A percentile compares a stretch with the other conserved stretches of the same genome.
Evolutionary conservation across 2,797 vertebrate genomes (phyloP).

Genomic region (Hippocampus kuda): DNA sequence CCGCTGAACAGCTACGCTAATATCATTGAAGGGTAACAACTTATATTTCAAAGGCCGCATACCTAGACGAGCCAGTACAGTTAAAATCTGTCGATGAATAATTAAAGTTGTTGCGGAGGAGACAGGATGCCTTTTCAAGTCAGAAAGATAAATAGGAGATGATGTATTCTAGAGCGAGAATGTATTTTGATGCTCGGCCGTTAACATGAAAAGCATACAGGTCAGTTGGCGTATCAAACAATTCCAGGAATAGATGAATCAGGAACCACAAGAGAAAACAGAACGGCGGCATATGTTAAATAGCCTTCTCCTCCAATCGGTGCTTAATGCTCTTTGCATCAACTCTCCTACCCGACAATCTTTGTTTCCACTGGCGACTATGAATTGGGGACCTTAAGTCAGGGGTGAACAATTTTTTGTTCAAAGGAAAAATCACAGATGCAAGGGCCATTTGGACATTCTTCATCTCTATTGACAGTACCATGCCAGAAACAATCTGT

Average conservation of each 20-base stretch:
- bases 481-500: too few species aligned
- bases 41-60: slow-evolving; percentile 38
- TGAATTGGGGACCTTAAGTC: too few species aligned
- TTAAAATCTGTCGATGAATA: slow-evolving; percentile 64
- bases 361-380: too few species aligned
- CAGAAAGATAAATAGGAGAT: slow-evolving; percentile 49
- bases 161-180: slow-evolving; percentile 45
- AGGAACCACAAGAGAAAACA: too few species aligned
- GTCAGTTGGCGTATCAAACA: not conserved
- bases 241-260: not conserved
- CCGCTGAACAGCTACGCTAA: slow-evolving; percentile 33
- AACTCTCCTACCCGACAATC: too few species aligned
- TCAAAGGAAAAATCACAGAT: too few species aligned
- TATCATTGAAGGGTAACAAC: slow-evolving; percentile 44
- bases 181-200: slow-evolving; percentile 6
- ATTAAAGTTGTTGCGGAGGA: slow-evolving; percentile 42
- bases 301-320: not conserved
- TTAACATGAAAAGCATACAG: not conserved
- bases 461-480: too few species aligned
- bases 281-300: not conserved
- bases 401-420: too few species aligned
- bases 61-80: slow-evolving; percentile 26
- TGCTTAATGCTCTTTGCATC: too few species aligned
- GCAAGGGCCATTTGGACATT: too few species aligned
- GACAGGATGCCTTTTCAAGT: slow-evolving; percentile 43